A percentile compares a stretch with the other conserved stretches of the same genome.
Conservation (phyloP, 2,797 vertebrate species). For the Cuniculus paca region DNA sequence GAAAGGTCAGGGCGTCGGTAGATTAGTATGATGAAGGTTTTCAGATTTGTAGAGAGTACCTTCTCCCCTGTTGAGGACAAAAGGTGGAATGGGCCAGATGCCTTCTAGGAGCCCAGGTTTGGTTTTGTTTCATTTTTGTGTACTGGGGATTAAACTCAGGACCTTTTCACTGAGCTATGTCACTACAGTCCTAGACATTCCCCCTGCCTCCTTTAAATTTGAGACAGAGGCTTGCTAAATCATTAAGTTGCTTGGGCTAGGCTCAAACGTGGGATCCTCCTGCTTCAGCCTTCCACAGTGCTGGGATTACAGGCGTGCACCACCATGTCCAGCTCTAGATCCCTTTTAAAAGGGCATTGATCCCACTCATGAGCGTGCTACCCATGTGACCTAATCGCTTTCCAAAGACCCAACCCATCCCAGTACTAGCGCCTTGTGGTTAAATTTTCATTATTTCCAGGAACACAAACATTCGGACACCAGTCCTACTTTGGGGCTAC, state of each 20-base stretch:
- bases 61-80: background rate
- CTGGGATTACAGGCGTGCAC: background rate
- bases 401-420: background rate
- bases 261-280: background rate
- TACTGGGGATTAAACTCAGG: background rate
- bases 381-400: background rate
- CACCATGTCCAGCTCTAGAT: background rate
- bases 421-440: background rate
- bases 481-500: background rate
- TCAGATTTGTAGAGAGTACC: background rate
- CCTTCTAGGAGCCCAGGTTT: background rate
- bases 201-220: background rate
- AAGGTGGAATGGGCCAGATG: background rate
- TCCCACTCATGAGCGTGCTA: background rate
- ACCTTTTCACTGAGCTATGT: background rate
- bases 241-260: background rate
- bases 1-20: background rate
- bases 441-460: background rate
- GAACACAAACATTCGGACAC: background rate
- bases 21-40: background rate
- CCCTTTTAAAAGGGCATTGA: background rate
- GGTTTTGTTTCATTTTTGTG: background rate
- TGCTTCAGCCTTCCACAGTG: background rate
- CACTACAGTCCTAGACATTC: too few species aligned
- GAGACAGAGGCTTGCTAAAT: background rate